Base-by-base conservation (phyloP, 2,113 vertebrate species). In the Uria lomvia region DNA sequence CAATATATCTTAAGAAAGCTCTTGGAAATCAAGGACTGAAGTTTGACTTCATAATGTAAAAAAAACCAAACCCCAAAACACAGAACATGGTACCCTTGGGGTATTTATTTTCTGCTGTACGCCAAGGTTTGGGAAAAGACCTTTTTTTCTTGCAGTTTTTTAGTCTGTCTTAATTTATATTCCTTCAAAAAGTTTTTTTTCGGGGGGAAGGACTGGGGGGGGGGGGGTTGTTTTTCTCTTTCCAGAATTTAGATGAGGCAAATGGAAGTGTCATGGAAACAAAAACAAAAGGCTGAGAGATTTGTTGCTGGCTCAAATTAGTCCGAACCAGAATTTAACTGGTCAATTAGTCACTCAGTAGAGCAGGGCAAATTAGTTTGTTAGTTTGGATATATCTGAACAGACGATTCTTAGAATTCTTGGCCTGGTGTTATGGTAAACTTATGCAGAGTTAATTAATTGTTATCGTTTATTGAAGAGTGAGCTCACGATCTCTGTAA, bases 181-280 rank as follows among this genome's bases (percentile, higher is more conserved):
- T 81, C 23, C 30, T 85, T 49, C 1, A 45, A 59, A 27, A 50
- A n/a, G 16, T 59, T 16, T 7, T 11, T 19, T 47, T 26, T 42
- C 16, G 2, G 7, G 8, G 1, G 34, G 6, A 34, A 17, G 4
- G 4, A 4, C 12, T 26, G n/a, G n/a, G n/a, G n/a, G n/a, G 6
- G 5, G 2, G 0, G 2, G 20, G n/a, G 16, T 8, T 76, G 14
- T 34, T 80, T 77, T 73, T 52, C 5, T 29, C 8, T 34, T 85
- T 43, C 8, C 32, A 32, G 0, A 0, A 9, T 78, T 82, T 65
- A 71, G 40, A 50, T 63, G 47, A 72, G 32, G 65, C 22, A 47
- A 79, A 68, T 22, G 21, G 15, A 78, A 70, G 8, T 45, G 40
- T 50, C 8, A 30, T 15, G 43, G 36, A 74, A 90, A 58, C 36